Base-by-base conservation (phyloP, 2,888 invertebrate genomes). In the Acanthococcus lagerstroemiae region DNA sequence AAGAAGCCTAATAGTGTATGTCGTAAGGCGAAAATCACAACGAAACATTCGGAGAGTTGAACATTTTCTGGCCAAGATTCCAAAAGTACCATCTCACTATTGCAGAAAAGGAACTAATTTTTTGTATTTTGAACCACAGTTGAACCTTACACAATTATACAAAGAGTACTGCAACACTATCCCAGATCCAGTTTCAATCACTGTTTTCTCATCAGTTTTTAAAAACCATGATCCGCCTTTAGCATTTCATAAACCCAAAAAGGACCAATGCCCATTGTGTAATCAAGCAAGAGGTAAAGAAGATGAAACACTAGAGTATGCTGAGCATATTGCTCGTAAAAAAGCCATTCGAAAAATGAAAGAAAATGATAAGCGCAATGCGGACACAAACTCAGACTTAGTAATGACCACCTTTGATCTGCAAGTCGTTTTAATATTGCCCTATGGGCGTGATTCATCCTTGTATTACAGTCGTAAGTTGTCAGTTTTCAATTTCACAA, bases 401-500 rank as follows among this genome's bases (percentile, higher is more conserved):
- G n/a, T n/a, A n/a, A 9, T 30, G 37, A 9, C 12, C 12, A 1
- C 22, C 5, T 52, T 52, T 24, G 22, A 52, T 52, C 3, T 22
- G 2, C 3, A 52, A 3, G 52, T 24, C 7, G 7, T 52, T 3
- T 24, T 52, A 3, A 2, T 1, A 5, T 1, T 21, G 1, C 24
- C 52, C 1, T 52, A 22, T 3, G 4, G 2, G 4, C 24, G 7
- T 15, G 24, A 52, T 12, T 2, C 52, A 1, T 2, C 2, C 4
- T 15, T 55, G n/a, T 60, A 60, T 15, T 67, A 67, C 9, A n/a
- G 4, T 15, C 3, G 55, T 1, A 66, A 66, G 27, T 27, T 66
- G 9, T 25, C 27, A 1, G 25, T 67, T 12, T 67, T 26, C 24
- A 67, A 67, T 22, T 67, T 67, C 12, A 67, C 67, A 21, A 26